Percentiles rank a stretch among this genome's conserved stretches.
Conservation (phyloP, 92 coral and sea anemone genomes). For the Siderastrea radians region DNA sequence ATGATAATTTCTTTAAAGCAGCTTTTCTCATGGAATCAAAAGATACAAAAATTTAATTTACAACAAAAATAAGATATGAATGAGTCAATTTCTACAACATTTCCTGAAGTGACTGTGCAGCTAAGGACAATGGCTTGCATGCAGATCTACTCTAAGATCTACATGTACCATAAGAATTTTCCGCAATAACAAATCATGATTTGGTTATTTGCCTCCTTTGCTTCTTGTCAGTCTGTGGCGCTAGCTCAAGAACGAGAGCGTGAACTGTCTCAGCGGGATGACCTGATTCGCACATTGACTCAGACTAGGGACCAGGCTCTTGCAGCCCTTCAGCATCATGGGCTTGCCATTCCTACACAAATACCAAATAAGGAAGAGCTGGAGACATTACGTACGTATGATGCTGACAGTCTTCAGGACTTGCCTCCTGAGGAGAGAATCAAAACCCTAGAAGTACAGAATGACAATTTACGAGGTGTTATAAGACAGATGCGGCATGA, state of each 20-base stretch:
- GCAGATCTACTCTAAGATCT: too few species aligned
- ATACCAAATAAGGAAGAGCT: constrained; percentile 80
- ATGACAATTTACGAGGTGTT: constrained; percentile 81
- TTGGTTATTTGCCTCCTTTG: too few species aligned
- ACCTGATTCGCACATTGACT: constrained; percentile 86
- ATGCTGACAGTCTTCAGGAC: constrained; percentile 22
- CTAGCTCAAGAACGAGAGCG: constrained; percentile 83
- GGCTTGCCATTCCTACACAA: constrained; percentile 91
- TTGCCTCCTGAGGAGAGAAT: constrained; percentile 55
- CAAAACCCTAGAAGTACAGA: constrained; percentile 70
- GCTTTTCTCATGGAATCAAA: too few species aligned
- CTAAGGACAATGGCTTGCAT: too few species aligned
- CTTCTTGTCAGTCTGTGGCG: constrained; percentile 72
- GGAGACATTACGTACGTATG: constrained; percentile 3
- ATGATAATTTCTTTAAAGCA: too few species aligned
- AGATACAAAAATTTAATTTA: too few species aligned
- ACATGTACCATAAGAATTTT: too few species aligned
- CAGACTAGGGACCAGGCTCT: constrained; percentile 91
- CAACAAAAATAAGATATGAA: neutral
- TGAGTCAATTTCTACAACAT: too few species aligned
- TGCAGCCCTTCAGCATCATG: constrained; percentile 91
- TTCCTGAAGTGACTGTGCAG: too few species aligned
- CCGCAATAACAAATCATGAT: too few species aligned
- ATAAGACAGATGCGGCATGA: constrained; percentile 96
- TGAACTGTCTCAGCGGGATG: constrained; percentile 85